These are phyloP conservation scores for Shinisaurus crocodilurus DNA, from an alignment of 2,113 vertebrate species.

Conservation along the genomic window DNA sequence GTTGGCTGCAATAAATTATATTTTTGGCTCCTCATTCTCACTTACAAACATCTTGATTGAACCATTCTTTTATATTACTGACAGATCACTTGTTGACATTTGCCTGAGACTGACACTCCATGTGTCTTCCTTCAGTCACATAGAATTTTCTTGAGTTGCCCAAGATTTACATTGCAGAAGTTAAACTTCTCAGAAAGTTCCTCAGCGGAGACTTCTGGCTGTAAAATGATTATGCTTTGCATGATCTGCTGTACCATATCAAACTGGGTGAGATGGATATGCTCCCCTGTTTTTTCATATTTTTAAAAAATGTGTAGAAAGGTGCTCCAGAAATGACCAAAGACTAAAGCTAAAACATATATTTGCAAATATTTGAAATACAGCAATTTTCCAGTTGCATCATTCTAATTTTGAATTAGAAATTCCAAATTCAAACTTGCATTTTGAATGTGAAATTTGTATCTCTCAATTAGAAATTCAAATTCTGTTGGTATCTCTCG, in stretches of 20 bases:
- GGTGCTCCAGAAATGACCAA: not conserved
- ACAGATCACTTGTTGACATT: not conserved
- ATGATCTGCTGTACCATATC: not conserved
- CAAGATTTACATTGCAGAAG: not conserved
- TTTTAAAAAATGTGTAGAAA: not conserved
- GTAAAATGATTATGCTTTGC: not conserved
- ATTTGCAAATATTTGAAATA: not conserved
- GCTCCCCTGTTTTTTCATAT: not conserved
- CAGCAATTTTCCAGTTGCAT: not conserved
- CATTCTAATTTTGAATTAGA: not conserved
- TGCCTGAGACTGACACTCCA: not conserved
- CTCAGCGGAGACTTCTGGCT: not conserved
- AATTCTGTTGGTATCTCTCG: not conserved
- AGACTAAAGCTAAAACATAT: not conserved
- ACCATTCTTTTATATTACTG: not conserved
- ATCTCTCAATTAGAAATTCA: not conserved
- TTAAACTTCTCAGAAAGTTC: not conserved
- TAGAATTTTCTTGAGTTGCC: not conserved
- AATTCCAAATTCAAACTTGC: not conserved
- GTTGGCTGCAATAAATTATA: constrained; percentile 13
- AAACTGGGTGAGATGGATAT: not conserved
- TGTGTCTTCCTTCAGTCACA: not conserved
- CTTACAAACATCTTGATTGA: not conserved
- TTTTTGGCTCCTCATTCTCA: constrained; percentile 1
- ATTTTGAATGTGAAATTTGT: not conserved